A percentile compares a stretch with the other conserved stretches of the same genome.
Conservation (phyloP, 2,797 vertebrate genomes). For the Chelonia mydas region DNA sequence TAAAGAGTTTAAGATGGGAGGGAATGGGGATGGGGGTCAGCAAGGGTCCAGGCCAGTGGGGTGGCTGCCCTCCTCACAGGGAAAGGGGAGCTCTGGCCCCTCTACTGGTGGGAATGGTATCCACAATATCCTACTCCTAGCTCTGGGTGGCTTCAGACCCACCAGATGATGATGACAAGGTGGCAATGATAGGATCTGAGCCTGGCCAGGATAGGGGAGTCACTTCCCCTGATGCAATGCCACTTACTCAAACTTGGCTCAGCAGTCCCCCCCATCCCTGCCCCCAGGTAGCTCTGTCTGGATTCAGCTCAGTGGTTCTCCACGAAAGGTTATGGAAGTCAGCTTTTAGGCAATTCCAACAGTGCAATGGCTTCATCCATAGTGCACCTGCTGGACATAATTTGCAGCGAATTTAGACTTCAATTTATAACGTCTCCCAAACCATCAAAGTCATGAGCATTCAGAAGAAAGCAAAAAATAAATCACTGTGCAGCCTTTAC, state of each 20-base stretch:
- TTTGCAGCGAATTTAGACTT: neutral
- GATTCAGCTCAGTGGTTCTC: neutral
- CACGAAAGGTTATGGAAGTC: neutral
- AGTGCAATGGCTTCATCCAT: neutral
- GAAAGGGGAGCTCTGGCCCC: neutral
- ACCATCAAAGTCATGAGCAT: neutral
- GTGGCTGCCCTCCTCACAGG: neutral
- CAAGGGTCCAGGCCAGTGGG: neutral
- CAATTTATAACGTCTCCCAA: accelerated
- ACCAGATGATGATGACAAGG: neutral
- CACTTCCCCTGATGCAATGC: neutral
- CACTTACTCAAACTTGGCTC: neutral
- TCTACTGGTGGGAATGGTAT: neutral
- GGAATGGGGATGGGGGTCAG: neutral
- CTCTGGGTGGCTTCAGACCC: neutral
- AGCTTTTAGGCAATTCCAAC: neutral
- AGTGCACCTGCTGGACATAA: neutral
- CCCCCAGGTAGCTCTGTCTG: neutral
- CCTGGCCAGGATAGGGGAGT: neutral
- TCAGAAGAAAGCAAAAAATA: neutral
- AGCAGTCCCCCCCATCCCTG: too few relatives aligned
- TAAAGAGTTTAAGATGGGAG: neutral
- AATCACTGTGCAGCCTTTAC: neutral
- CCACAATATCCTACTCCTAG: neutral
- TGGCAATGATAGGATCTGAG: neutral